Conservation (phyloP, 2,113 vertebrate species). For the Atrichornis clamosus region DNA sequence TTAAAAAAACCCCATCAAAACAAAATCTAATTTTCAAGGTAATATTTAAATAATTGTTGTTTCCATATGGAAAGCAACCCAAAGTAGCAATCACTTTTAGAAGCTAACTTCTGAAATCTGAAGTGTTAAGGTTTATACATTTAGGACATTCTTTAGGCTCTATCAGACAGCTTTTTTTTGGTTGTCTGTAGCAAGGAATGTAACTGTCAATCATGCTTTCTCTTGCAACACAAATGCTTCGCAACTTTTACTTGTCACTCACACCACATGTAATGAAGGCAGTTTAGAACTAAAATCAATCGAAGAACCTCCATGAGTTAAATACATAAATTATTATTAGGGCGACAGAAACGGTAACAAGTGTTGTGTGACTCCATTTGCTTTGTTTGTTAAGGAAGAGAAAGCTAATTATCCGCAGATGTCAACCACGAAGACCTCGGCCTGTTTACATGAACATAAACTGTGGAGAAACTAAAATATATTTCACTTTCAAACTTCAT, state of each 20-base stretch:
- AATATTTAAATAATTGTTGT: not conserved
- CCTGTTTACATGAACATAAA: conserved; percentile 55
- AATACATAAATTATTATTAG: conserved; percentile 63
- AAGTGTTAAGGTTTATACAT: conserved; percentile 7
- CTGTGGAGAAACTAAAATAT: conserved; percentile 58
- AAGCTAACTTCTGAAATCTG: conserved; percentile 2
- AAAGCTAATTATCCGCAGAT: conserved; percentile 68
- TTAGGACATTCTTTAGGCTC: not conserved
- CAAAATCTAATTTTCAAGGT: not conserved
- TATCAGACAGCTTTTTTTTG: not conserved
- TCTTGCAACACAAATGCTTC: conserved; percentile 26
- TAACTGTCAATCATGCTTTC: conserved; percentile 40
- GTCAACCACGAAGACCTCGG: conserved; percentile 56
- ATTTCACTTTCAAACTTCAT: conserved; percentile 12
- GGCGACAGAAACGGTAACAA: conserved; percentile 57
- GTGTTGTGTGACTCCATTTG: conserved; percentile 48
- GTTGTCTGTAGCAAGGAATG: conserved; percentile 3
- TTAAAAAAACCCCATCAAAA: not conserved
- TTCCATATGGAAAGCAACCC: not conserved
- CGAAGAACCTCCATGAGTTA: conserved; percentile 63
- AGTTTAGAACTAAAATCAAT: conserved; percentile 58
- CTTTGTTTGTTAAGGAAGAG: conserved; percentile 65
- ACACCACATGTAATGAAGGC: conserved; percentile 31
- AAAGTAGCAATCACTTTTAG: not conserved
- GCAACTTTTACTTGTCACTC: conserved; percentile 42